Conservation (phyloP, 2,888 invertebrate species). For the Brenthis daphne region DNA sequence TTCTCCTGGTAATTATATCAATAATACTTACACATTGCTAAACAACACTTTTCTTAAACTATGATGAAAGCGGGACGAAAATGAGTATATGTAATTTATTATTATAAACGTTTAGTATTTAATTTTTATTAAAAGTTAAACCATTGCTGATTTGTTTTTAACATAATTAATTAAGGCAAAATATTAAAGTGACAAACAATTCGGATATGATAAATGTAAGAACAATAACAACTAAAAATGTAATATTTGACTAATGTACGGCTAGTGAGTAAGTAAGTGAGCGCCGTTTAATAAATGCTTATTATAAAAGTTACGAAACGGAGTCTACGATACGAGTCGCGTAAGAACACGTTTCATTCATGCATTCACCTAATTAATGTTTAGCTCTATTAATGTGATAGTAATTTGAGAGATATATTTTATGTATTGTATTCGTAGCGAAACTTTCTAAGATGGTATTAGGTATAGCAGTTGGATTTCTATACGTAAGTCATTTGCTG, state of each 20-base stretch:
- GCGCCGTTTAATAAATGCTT: no score
- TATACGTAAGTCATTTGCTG: slow-evolving; percentile 4
- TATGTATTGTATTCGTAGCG: slow-evolving; percentile 21
- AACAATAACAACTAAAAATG: not conserved
- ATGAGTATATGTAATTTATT: no score
- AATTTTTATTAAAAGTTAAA: no score
- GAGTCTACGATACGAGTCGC: no score
- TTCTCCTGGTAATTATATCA: no score
- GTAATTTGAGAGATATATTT: slow-evolving; percentile 20
- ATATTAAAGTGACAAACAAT: not conserved
- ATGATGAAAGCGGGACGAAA: not conserved
- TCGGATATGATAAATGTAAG: not conserved
- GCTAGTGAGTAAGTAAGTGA: no score
- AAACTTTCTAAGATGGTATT: not conserved
- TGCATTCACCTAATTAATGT: slow-evolving; percentile 14
- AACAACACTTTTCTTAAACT: not conserved
- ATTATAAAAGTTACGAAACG: no score
- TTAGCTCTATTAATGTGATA: slow-evolving; percentile 22
- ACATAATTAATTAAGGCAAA: not conserved
- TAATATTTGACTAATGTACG: no score
- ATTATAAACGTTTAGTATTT: no score
- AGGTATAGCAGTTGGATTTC: not conserved
- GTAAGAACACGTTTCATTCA: not conserved
- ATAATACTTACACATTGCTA: not conserved
- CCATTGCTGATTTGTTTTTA: no score